Base-by-base conservation (phyloP, 2,797 vertebrate genomes). In the Lacerta agilis region DNA sequence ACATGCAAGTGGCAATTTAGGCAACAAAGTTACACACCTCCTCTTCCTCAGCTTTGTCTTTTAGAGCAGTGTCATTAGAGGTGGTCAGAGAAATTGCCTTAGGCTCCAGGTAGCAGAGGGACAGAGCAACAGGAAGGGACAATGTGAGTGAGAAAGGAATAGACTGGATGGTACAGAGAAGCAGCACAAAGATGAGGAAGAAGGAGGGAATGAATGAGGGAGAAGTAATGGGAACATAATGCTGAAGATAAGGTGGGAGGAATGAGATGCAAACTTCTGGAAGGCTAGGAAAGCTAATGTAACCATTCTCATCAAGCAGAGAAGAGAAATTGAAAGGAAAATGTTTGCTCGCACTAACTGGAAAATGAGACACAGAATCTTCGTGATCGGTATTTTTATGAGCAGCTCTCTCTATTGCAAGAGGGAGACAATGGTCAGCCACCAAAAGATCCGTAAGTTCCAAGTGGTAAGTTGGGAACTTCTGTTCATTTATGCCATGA, bases 161-260 rank as follows among this genome's bases (percentile, higher is more conserved):
- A 4, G 98, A 99, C 94, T 98, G 98, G 94, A 98, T 98, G 75
- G 98, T 97, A 29, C 98, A 98, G 73, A 99, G 96, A 95, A 99
- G 98, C 45, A 99, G 96, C 11, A 97, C 96, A 29, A 99, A 99
- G 91, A 98, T 93, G 80, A 98, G 96, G n/a, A 99, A 89, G 81
- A 99, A 97, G 85, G 97, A 97, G 18, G 98, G 98, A 29, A 99
- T 95, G 91, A 99, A 97, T 8, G 98, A 97, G 66, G 98, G 98
- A 23, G 98, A 98, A 2, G 98, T 97, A 83, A 98, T 96, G 0
- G 97, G 97, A 88, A 99, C 93, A 91, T 97, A 98, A 86, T 95
- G 97, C 87, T 97, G 97, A 64, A 98, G 33, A 1, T 94, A 95
- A 0, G 96, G 89, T 0, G 97, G 97, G 69, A 98, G 95, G 90